These are phyloP conservation scores for Rhodeus uyekii DNA, from an alignment of 2,797 vertebrate species.

Conservation along the genomic window DNA sequence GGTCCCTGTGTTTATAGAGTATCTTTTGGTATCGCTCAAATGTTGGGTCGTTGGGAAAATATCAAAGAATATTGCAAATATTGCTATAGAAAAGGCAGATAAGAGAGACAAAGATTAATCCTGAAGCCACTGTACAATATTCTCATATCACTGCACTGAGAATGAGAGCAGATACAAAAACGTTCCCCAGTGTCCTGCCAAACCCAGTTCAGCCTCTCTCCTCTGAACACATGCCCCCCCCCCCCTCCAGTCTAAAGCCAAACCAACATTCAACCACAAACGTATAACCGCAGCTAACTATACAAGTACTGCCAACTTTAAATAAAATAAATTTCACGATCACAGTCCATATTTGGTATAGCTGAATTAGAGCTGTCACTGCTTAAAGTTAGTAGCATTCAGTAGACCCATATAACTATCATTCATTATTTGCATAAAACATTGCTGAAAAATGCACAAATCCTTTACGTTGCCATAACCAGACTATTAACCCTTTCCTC, in stretches of 20 bases:
- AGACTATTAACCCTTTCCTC: constrained; percentile 9
- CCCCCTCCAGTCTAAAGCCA: background rate
- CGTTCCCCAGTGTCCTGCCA: constrained; percentile 15
- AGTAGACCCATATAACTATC: background rate
- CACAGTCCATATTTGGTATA: background rate
- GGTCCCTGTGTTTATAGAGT: background rate
- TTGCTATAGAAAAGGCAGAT: background rate
- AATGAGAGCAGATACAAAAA: constrained; percentile 43
- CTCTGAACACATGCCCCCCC: background rate
- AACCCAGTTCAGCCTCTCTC: constrained; percentile 22
- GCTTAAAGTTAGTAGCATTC: background rate
- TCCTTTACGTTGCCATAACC: background rate
- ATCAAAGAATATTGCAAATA: background rate
- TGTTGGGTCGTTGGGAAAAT: background rate
- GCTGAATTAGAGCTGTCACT: background rate
- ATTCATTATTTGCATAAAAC: constrained; percentile 10
- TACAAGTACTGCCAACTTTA: constrained; percentile 10
- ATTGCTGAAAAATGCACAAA: background rate
- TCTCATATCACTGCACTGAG: constrained; percentile 18
- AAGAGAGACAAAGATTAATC: constrained; percentile 13
- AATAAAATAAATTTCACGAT: background rate
- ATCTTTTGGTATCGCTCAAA: background rate
- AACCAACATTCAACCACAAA: background rate
- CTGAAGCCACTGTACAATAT: constrained; percentile 17
- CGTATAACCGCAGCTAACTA: background rate